Evolutionary conservation across 2,113 vertebrate species (phyloP), one percentile per base, ranked within the genome.

Genomic region (Delphinus delphis): DNA sequence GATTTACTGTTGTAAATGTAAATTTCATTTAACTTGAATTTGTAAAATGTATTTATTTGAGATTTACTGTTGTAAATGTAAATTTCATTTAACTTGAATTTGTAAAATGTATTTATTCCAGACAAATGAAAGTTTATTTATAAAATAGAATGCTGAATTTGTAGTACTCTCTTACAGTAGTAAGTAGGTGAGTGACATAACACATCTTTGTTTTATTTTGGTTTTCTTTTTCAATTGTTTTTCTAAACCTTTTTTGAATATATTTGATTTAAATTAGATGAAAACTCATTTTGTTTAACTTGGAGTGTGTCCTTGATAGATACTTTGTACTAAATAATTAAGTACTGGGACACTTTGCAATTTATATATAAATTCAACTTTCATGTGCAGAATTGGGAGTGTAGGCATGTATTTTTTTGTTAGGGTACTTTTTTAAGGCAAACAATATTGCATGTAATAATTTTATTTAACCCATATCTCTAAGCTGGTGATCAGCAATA

Each of bases 211-310:
- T 96, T 79, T 82, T 90, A 68, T 47, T 96, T 93, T 95, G 18
- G 38, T 87, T 88, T 90, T 96, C 36, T 60, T 25, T 91, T 84
- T 77, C 28, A 71, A 18, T 20, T 94, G 14, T n/a, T 25, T 91
- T 95, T 73, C 77, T 65, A 88, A 95, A 47, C 13, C 12, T 5
- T 93, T 96, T 79, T 41, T 96, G 21, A 89, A 47, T 44, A 50
- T 63, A 73, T 86, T 89, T 91, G 15, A 38, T 95, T 95, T 96
- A 92, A 85, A 96, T 23, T 87, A 92, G 31, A 86, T 96, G 74
- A 85, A 93, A 76, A 65, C 25, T 10, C 36, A 31, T 62, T 95
- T 90, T 87, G 31, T 70, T 94, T 94, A 95, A 79, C 11, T 63
- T 55, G n/a, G 21, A 74, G 31, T 84, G 11, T 90, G 4, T 60